These are phyloP conservation scores for Thera obeliscata DNA, from an alignment of 2,888 invertebrate genomes.

Conservation along the genomic window DNA sequence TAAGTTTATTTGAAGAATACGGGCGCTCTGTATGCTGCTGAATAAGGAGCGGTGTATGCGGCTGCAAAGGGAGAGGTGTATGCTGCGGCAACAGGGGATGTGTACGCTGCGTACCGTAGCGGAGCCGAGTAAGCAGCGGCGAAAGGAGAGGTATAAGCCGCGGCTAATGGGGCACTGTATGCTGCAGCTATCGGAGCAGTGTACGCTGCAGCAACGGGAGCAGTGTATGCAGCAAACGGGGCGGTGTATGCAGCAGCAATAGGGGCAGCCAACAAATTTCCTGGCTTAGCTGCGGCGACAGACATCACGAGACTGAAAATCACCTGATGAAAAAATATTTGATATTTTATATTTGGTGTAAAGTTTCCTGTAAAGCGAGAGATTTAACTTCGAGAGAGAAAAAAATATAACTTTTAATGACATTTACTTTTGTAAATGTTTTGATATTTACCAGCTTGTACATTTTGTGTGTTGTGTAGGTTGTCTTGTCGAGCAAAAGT, in stretches of 20 bases:
- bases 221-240: constrained; percentile 43
- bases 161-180: constrained; percentile 49
- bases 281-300: constrained; percentile 74
- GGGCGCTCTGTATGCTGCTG: constrained; percentile 54
- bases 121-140: constrained; percentile 56
- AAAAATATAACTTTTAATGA: too few species aligned
- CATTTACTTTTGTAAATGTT: not conserved
- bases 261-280: constrained; percentile 42
- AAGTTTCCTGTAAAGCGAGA: too few species aligned
- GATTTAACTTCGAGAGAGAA: too few species aligned
- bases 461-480: constrained; percentile 65
- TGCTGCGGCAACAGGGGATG: constrained; percentile 54
- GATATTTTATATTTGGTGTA: constrained; percentile 5
- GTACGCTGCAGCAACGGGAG: constrained; percentile 56
- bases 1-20: constrained; percentile 24
- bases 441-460: constrained; percentile 73
- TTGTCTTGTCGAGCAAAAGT: constrained; percentile 46
- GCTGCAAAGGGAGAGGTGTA: constrained; percentile 53
- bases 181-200: constrained; percentile 47
- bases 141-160: constrained; percentile 53
- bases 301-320: constrained; percentile 68
- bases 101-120: constrained; percentile 51
- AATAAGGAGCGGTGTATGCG: constrained; percentile 53
- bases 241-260: constrained; percentile 47
- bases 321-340: constrained; percentile 53